Percentiles rank a stretch among this genome's conserved stretches.
These are phyloP conservation scores for Chitala chitala DNA, from an alignment of 2,113 vertebrate genomes.

Conservation along the genomic window DNA sequence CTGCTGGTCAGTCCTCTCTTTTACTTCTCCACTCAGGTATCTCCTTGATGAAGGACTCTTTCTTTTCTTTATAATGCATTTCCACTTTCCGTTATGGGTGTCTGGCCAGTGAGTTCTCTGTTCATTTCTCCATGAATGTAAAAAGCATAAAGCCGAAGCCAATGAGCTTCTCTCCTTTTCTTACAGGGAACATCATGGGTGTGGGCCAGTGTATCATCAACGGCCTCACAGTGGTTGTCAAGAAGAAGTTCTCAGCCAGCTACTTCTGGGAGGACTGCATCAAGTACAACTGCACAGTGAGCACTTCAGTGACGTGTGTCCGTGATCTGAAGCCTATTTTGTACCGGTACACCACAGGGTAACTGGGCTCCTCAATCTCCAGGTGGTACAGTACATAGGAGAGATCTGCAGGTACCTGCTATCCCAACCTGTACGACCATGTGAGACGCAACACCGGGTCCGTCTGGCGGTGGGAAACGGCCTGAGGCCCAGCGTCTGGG, in stretches of 20 bases:
- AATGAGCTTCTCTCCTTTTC: background rate
- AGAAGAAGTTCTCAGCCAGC: conserved; percentile 82
- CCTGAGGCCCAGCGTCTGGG: conserved; percentile 75
- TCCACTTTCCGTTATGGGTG: background rate
- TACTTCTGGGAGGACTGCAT: conserved; percentile 85
- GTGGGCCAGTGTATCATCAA: conserved; percentile 81
- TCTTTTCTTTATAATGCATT: background rate
- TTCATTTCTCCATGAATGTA: background rate
- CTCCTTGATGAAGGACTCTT: too few relatives aligned
- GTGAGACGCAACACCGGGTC: conserved; percentile 64
- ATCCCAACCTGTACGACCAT: conserved; percentile 61
- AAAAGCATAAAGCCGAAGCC: too few relatives aligned
- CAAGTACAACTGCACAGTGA: conserved; percentile 82
- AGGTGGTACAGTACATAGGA: conserved; percentile 87
- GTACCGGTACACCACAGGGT: background rate
- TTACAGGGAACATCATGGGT: conserved; percentile 81
- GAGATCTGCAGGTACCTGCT: conserved; percentile 86
- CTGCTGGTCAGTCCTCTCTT: conserved; percentile 63
- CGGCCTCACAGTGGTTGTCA: conserved; percentile 76
- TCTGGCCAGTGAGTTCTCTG: background rate
- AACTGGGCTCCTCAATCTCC: background rate
- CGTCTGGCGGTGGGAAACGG: conserved; percentile 81
- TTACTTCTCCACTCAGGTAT: too few relatives aligned
- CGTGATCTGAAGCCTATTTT: too few relatives aligned
- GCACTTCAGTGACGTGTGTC: too few relatives aligned